Conservation (phyloP, 2,888 invertebrate species). For the Plutella xylostella region DNA sequence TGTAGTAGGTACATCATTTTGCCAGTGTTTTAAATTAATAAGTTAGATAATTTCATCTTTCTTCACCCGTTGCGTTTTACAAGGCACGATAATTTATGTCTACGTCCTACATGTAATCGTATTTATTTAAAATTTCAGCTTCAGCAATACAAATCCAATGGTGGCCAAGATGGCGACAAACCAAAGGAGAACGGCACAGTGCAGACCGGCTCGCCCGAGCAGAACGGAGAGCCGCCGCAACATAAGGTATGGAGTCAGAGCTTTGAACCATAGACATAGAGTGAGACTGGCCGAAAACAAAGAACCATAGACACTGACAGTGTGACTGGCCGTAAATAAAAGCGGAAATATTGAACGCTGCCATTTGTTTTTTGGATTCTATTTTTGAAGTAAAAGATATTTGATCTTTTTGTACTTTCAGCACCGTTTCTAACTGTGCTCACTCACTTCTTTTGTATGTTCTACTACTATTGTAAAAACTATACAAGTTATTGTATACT, state of each 20-base stretch:
- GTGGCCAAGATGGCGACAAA: conserved; percentile 71
- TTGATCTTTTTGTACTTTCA: neutral
- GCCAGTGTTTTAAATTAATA: too few species aligned
- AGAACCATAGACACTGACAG: neutral
- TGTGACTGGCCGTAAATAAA: too few species aligned
- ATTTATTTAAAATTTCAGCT: too few species aligned
- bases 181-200: conserved; percentile 86
- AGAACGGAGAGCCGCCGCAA: conserved; percentile 64
- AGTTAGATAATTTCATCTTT: too few species aligned
- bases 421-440: neutral
- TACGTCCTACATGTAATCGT: too few species aligned
- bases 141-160: conserved; percentile 84
- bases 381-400: too few species aligned
- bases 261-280: neutral
- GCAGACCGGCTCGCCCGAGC: conserved; percentile 68
- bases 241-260: conserved; percentile 52
- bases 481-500: too few species aligned
- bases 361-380: neutral
- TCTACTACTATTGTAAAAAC: neutral
- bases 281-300: neutral
- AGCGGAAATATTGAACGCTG: neutral
- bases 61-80: too few species aligned
- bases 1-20: too few species aligned
- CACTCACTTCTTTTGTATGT: neutral
- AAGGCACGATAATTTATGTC: too few species aligned